Percentiles rank a stretch among this genome's conserved stretches.
Evolutionary conservation across 1,140 invertebrate genomes (phyloP).

Genomic region (Drosophila varians): DNA sequence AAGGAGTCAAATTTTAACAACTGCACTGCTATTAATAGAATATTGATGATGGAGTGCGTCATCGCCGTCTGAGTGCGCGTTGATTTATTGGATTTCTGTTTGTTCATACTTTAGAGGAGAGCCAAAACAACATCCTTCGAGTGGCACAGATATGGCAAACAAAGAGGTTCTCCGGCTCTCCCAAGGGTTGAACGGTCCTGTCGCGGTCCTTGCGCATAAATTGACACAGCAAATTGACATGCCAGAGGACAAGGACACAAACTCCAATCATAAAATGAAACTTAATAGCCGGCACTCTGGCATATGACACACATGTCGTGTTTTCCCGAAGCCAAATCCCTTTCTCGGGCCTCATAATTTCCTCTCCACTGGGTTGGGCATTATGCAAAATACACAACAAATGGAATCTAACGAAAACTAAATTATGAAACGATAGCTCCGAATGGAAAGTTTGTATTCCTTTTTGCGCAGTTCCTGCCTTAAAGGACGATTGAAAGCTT

Average conservation of each 20-base stretch:
- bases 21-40: constrained; percentile 63
- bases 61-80: constrained; percentile 30
- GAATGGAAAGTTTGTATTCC: constrained; percentile 1
- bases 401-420: constrained; percentile 48
- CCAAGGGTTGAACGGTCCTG: constrained; percentile 39
- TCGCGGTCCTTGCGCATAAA: constrained; percentile 59
- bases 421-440: constrained; percentile 15
- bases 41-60: constrained; percentile 50
- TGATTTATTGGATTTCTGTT: constrained; percentile 51
- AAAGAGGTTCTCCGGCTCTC: constrained; percentile 11
- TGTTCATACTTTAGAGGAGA: neutral
- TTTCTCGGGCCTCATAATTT: constrained; percentile 34
- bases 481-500: neutral
- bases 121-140: constrained; percentile 10
- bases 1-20: constrained; percentile 67
- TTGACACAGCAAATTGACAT: constrained; percentile 67
- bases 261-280: constrained; percentile 71
- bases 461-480: neutral
- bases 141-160: constrained; percentile 18
- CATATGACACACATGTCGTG: constrained; percentile 34
- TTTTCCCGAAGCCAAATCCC: constrained; percentile 22
- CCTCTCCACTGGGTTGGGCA: constrained; percentile 18
- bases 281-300: constrained; percentile 43
- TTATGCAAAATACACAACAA: constrained; percentile 62
- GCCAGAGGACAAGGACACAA: constrained; percentile 40